Base-by-base conservation (phyloP, 1,140 invertebrate species). In the Rhopalosiphum padi region DNA sequence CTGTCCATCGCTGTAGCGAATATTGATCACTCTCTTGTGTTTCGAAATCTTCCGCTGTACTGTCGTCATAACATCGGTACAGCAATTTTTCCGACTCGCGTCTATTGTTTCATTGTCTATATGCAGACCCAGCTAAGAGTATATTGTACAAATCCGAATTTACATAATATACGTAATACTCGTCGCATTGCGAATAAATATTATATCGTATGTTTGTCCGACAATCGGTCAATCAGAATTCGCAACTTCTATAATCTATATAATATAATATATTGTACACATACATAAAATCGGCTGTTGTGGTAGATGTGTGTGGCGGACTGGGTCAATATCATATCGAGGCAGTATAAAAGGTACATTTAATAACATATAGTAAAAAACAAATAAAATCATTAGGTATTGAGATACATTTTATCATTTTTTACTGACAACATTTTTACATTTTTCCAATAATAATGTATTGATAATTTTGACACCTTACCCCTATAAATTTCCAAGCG, bases 31-130 rank as follows among this genome's bases (percentile, higher is more conserved):
- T 55, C 37, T 53, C 15, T 1, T 25, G 0, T n/a, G 3, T 90
- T 90, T 90, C 18, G 41, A 68, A 37, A 60, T 90, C 1, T 90
- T 90, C 53, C 37, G 18, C 43, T 90, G 4, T 22, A 43, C 37
- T 88, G 37, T 53, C 3, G 8, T 53, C 89, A 15, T 90, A 5
- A 90, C 6, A 22, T 60, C 21, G 43, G 9, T 41, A 11, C 25
- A 23, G 5, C 37, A 21, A 43, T 60, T 25, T 37, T 43, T 90
- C 25, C 6, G 15, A 21, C 41, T n/a, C 5, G 2, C 37, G 21
- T 90, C 23, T 48, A 68, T 46, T 90, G 55, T 90, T 90, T 41
- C 8, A 90, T 90, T 90, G 53, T 43, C 53, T 68, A n/a, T 68
- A n/a, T 2, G 15, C 11, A 21, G 35, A 51, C 3, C 2, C n/a